Evolutionary conservation across 2,113 vertebrate genomes (phyloP), one percentile per base, ranked within the genome.

Genomic region (Coracopsis vasa): DNA sequence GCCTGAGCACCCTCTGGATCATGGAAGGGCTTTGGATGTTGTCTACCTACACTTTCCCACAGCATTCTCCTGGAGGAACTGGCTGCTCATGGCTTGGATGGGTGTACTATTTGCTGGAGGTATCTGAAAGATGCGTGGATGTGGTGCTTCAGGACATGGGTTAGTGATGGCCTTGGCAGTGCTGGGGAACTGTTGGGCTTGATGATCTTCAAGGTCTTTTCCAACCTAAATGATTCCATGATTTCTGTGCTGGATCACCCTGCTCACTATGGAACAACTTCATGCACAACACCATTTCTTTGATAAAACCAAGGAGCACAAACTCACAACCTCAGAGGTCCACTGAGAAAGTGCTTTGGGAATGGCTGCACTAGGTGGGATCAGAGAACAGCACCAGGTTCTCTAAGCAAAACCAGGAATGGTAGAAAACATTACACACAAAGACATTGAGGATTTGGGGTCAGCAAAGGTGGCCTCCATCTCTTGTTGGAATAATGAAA

Each of bases 401-500:
- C 65, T 33, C 69, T 72, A 44, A 37, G 44, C 0, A 0, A 42
- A 45, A 73, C n/a, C 4, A 4, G 37, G 28, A 75, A 80, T 0
- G 48, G 39, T 17, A 44, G 16, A 60, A 85, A 93, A 65, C 0
- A 0, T 16, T 21, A 56, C 28, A 58, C 13, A 31, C 25, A 56
- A 41, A 88, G 78, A 70, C 11, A 29, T 6, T 62, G 42, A 11
- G 73, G 53, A 77, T 45, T 31, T 16, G 21, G 58, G 29, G 35
- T 5, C 80, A 75, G 86, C 45, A 69, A 45, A 80, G 35, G 45
- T n/a, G 71, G 58, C 45, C 72, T 83, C 37, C 14, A 33, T 31
- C 60, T 84, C 85, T 83, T 64, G 80, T 41, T 71, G 88, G 90
- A 90, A 90, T 42, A 90, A 93, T 92, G 66, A 90, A 78, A 90